Evolutionary conservation across 1,140 invertebrate genomes (phyloP).

Genomic region (Copidosoma floridanum): DNA sequence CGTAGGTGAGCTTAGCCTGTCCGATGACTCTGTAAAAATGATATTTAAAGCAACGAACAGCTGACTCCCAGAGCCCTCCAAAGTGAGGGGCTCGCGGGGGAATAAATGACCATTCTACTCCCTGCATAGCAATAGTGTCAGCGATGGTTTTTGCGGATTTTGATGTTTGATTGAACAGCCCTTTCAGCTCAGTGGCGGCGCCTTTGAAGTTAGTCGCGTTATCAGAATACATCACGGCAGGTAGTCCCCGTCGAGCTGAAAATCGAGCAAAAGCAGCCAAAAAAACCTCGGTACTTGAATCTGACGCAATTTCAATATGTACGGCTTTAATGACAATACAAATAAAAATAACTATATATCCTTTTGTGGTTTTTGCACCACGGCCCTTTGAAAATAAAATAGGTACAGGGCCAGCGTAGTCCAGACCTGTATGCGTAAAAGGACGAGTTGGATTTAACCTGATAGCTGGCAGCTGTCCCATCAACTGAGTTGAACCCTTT

Average conservation of each 20-base stretch:
- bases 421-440: slow-evolving; percentile 25
- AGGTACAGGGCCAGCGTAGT: slow-evolving; percentile 29
- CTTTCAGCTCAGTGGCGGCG: slow-evolving; percentile 1
- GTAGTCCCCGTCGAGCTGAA: slow-evolving; percentile 9
- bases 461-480: slow-evolving; percentile 27
- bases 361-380: slow-evolving; percentile 8
- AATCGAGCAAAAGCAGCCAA: slow-evolving; percentile 17
- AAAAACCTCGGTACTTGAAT: slow-evolving; percentile 30
- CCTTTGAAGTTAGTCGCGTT: slow-evolving; percentile 16
- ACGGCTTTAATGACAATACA: slow-evolving; percentile 33
- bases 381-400: slow-evolving; percentile 12
- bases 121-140: too few species aligned
- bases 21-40: slow-evolving; percentile 24
- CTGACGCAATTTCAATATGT: slow-evolving; percentile 36
- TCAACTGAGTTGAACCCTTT: background rate
- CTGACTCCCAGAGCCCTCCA: background rate
- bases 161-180: background rate
- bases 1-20: slow-evolving; percentile 20
- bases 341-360: slow-evolving; percentile 25
- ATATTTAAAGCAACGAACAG: slow-evolving; percentile 19
- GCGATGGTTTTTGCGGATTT: background rate
- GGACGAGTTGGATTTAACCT: slow-evolving; percentile 19
- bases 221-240: background rate
- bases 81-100: slow-evolving; percentile 17
- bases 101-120: slow-evolving; percentile 33